Conservation (phyloP, 2,888 invertebrate genomes). For the Electrophaes corylata region DNA sequence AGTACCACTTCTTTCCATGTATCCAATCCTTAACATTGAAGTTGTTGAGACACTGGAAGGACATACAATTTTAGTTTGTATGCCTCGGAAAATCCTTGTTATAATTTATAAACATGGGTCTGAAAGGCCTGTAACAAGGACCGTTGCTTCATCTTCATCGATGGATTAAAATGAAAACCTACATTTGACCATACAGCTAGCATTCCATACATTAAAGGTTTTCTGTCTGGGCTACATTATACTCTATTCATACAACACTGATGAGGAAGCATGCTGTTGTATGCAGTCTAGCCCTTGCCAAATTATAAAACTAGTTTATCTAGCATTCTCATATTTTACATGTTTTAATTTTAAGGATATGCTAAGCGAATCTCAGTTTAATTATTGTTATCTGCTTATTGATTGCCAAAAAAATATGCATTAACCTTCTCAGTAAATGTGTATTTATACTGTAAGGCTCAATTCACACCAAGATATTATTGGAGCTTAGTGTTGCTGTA, state of each 20-base stretch:
- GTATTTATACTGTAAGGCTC: too few relatives aligned
- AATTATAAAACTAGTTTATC: background rate
- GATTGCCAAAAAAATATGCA: background rate
- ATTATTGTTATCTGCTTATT: background rate
- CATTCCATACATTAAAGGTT: background rate
- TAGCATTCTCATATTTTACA: background rate
- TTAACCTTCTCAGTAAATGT: too few relatives aligned
- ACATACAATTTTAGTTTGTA: slow-evolving; percentile 64
- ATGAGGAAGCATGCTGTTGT: background rate
- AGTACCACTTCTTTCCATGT: slow-evolving; percentile 58
- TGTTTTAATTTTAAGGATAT: background rate
- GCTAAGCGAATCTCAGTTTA: background rate
- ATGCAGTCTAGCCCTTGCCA: background rate
- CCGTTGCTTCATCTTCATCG: slow-evolving; percentile 31
- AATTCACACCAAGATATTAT: too few relatives aligned
- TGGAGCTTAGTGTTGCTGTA: too few relatives aligned
- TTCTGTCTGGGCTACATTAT: background rate
- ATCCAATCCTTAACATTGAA: slow-evolving; percentile 67
- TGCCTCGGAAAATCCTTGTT: slow-evolving; percentile 70
- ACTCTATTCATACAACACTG: background rate
- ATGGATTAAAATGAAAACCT: background rate
- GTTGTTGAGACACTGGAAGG: slow-evolving; percentile 60
- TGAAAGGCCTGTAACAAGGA: slow-evolving; percentile 42
- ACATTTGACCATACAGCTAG: background rate
- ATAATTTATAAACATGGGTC: slow-evolving; percentile 60